A percentile compares a stretch with the other conserved stretches of the same genome.
These are phyloP conservation scores for Xenopus laevis DNA, from an alignment of 2,113 vertebrate genomes.

Conservation along the genomic window DNA sequence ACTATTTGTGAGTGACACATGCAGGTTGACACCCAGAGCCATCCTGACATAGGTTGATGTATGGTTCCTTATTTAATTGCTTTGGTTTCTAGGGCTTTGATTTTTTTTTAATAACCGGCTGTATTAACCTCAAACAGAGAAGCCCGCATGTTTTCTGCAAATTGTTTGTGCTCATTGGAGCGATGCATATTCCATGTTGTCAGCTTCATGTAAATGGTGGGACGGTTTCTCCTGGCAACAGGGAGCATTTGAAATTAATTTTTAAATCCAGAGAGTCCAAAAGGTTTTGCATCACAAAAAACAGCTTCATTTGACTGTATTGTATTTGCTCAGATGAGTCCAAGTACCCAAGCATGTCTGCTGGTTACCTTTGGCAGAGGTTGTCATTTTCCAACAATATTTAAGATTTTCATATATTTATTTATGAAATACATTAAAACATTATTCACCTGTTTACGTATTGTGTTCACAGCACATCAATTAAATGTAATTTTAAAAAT, in stretches of 20 bases:
- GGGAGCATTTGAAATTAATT: slow-evolving; percentile 40
- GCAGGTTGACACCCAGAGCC: background rate
- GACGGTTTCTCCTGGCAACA: slow-evolving; percentile 23
- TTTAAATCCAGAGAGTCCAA: slow-evolving; percentile 42
- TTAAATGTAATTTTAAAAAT: too few relatives aligned
- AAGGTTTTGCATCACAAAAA: background rate
- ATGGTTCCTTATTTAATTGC: slow-evolving; percentile 23
- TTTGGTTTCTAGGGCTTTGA: slow-evolving; percentile 8
- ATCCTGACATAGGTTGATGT: slow-evolving; percentile 5
- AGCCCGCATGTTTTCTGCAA: slow-evolving; percentile 23
- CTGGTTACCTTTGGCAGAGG: too few relatives aligned
- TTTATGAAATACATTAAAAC: too few relatives aligned
- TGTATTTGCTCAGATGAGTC: too few relatives aligned
- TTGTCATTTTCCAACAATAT: too few relatives aligned
- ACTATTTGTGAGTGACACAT: background rate
- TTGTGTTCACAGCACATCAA: too few relatives aligned
- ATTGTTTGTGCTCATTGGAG: slow-evolving; percentile 36
- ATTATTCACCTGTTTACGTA: too few relatives aligned
- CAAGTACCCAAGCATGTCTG: too few relatives aligned
- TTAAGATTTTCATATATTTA: too few relatives aligned
- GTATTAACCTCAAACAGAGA: slow-evolving; percentile 29
- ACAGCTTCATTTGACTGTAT: too few relatives aligned
- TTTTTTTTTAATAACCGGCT: background rate
- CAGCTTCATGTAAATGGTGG: slow-evolving; percentile 28
- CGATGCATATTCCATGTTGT: slow-evolving; percentile 5